Conservation (phyloP, 2,888 invertebrate species). For the Pandemis corylana region DNA sequence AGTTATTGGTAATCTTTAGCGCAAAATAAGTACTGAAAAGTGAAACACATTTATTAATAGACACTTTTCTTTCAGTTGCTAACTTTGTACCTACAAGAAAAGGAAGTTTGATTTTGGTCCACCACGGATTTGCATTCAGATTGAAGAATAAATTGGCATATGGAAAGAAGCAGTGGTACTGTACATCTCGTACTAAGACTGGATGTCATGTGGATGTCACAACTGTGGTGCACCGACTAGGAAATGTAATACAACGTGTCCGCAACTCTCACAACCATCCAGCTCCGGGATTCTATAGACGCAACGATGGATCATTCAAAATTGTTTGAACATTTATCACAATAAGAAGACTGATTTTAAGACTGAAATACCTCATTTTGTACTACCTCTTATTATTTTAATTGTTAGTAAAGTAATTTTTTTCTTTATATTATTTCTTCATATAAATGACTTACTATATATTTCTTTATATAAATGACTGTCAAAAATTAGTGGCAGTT, state of each 20-base stretch:
- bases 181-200: conserved; percentile 71
- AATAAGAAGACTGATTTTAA: conserved; percentile 51
- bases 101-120: conserved; percentile 72
- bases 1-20: neutral
- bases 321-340: conserved; percentile 57
- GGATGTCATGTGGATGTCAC: conserved; percentile 76
- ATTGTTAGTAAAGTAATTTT: neutral
- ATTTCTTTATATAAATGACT: neutral
- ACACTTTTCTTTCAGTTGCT: conserved; percentile 66
- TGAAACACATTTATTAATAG: conserved; percentile 30
- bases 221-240: conserved; percentile 63
- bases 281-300: conserved; percentile 71
- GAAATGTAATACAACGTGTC: conserved; percentile 67
- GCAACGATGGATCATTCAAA: conserved; percentile 74
- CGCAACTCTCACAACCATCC: conserved; percentile 73
- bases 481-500: too few relatives aligned
- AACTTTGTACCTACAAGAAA: conserved; percentile 74
- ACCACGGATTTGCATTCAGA: conserved; percentile 74
- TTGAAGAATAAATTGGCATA: conserved; percentile 76
- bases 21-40: neutral
- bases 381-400: conserved; percentile 29
- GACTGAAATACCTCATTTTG: conserved; percentile 50
- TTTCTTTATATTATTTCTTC: neutral
- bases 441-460: too few relatives aligned
- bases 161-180: conserved; percentile 80